Base-by-base conservation (phyloP, 2,113 vertebrate species). In the Apteryx mantelli region DNA sequence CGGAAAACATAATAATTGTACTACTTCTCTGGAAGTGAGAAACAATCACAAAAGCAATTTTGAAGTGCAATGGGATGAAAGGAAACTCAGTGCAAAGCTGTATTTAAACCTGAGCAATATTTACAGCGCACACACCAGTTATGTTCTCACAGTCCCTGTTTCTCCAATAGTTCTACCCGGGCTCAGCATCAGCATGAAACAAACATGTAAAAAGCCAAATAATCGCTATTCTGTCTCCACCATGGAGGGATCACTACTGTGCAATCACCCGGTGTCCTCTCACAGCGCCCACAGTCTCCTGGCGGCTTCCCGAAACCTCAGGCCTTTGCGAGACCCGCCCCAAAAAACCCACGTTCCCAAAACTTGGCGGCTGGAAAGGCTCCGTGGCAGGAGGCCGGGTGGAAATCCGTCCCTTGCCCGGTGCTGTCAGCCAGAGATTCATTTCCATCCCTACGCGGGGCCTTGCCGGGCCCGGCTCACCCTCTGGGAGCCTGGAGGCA, bases 201-300 rank as follows among this genome's bases (percentile, higher is more conserved):
- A 66, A 15, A 15, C 16, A 20, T 0, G 0, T 26, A 42, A 86
- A 78, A 83, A 58, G 7, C 0, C 9, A 21, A 74, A 83, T 21
- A 0, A 8, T 34, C 0, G 0, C 60, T 65, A 60, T 38, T 88
- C 16, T 30, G 70, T 66, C 40, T 4, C 24, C 16, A n/a, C 7
- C 5, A 28, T 3, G 2, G 5, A 53, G 21, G 30, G 10, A 3
- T 22, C 7, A 9, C 19, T n/a, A 64, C 46, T 8, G 9, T 63
- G 32, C 86, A 86, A 34, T 76, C 40, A 46, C 52, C 20, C 13
- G 18, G 25, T 22, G 30, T 8, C 1, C 0, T 50, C 53, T 30
- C 5, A 0, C 79, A 48, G 63, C 1, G 9, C 19, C 40, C 2
- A 0, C 10, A 2, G 0, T 21, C 12, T 32, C 42, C 20, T 22